These are phyloP conservation scores for Setophaga petechia DNA, from an alignment of 2,113 vertebrate genomes.

Conservation along the genomic window DNA sequence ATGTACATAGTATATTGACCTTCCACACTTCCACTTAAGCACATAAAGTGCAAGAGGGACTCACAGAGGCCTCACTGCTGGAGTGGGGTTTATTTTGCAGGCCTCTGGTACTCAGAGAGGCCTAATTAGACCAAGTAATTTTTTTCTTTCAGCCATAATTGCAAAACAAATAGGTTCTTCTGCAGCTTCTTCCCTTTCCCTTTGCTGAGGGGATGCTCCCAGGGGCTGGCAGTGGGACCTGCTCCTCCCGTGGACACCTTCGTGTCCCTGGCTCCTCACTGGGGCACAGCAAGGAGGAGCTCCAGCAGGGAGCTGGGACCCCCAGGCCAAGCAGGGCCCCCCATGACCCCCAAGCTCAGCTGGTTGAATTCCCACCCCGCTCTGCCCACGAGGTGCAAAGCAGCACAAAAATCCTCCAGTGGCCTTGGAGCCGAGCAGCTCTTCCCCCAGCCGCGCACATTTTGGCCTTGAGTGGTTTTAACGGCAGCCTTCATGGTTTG, in stretches of 20 bases:
- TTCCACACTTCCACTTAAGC: slow-evolving; percentile 69
- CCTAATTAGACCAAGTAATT: slow-evolving; percentile 71
- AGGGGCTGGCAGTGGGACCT: background rate
- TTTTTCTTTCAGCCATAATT: slow-evolving; percentile 68
- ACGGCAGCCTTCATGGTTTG: slow-evolving; percentile 74
- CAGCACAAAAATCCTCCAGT: background rate
- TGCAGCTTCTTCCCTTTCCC: slow-evolving; percentile 18
- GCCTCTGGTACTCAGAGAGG: slow-evolving; percentile 59
- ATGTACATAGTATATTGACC: slow-evolving; percentile 80
- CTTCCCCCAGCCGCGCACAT: background rate
- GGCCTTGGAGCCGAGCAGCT: accelerated
- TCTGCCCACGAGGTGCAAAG: accelerated
- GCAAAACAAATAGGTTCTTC: slow-evolving; percentile 67
- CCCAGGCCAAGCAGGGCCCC: accelerated
- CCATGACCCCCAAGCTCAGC: accelerated
- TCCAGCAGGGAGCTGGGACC: too few relatives aligned
- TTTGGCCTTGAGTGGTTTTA: slow-evolving; percentile 65
- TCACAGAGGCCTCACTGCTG: slow-evolving; percentile 24
- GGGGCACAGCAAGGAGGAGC: background rate
- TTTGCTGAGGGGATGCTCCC: background rate
- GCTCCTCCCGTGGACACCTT: background rate
- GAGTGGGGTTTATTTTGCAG: slow-evolving; percentile 61
- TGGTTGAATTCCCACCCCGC: accelerated
- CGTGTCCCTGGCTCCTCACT: background rate
- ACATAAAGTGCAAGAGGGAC: slow-evolving; percentile 42